A percentile compares a stretch with the other conserved stretches of the same genome.
Evolutionary conservation across 2,113 vertebrate species (phyloP).

Genomic region (Neolamprologus sp.): DNA sequence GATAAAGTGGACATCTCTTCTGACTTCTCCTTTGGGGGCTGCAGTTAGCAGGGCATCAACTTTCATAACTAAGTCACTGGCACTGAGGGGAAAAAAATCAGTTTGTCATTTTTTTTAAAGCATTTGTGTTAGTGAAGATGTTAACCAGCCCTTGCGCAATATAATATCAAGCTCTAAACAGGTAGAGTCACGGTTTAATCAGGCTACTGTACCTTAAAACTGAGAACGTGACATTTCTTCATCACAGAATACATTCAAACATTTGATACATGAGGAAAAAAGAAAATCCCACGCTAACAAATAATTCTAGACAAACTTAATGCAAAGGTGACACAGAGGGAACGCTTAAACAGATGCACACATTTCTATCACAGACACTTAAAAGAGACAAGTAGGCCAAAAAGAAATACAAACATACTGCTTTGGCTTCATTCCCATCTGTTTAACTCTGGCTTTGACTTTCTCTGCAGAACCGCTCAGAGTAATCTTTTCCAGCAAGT

Average conservation of each 20-base stretch:
- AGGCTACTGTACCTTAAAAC: background rate
- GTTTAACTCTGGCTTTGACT: conserved; percentile 82
- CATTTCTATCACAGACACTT: background rate
- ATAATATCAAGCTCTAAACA: background rate
- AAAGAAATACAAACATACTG: conserved; percentile 56
- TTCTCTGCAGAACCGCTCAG: conserved; percentile 78
- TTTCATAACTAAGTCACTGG: conserved; percentile 91
- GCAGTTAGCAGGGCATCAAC: conserved; percentile 83
- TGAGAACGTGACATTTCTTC: background rate
- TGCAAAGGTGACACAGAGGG: background rate
- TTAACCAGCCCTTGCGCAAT: background rate
- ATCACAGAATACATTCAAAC: background rate
- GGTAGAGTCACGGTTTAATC: background rate
- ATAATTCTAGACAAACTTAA: background rate
- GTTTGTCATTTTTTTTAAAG: conserved; percentile 8
- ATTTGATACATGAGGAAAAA: background rate
- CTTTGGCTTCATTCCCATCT: conserved; percentile 73
- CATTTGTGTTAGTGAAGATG: background rate
- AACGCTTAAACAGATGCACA: background rate
- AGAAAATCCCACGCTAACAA: background rate
- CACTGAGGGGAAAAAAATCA: conserved; percentile 56
- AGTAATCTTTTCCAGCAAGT: conserved; percentile 85
- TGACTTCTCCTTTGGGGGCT: conserved; percentile 74
- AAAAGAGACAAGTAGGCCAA: background rate
- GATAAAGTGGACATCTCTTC: conserved; percentile 74